phyloP scores from a whole-genome alignment of 2,888 invertebrate genomes.

The Caenorhabditis afra region DNA sequence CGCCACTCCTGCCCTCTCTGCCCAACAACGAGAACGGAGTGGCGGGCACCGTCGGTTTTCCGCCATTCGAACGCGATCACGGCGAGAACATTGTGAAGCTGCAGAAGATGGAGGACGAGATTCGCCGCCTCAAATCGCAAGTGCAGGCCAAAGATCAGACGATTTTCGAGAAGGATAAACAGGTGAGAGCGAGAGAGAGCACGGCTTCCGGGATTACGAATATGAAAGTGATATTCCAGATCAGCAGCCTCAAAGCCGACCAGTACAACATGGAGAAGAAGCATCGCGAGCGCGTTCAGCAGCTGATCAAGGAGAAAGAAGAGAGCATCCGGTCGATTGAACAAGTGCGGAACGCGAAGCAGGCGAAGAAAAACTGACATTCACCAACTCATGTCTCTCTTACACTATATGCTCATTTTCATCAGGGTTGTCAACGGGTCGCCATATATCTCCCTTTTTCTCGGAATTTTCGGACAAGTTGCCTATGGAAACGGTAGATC shows the following conservation, averaged over 20 bases:
- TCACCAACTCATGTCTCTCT: too few relatives aligned
- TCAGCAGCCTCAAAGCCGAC: constrained; percentile 69
- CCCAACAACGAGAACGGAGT: constrained; percentile 42
- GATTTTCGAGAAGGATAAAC: constrained; percentile 70
- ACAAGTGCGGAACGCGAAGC: constrained; percentile 25
- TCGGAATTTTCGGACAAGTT: too few relatives aligned
- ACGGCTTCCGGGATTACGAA: too few relatives aligned
- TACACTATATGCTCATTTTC: too few relatives aligned
- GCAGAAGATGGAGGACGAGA: constrained; percentile 71
- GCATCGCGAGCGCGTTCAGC: constrained; percentile 63
- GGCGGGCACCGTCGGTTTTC: constrained; percentile 4
- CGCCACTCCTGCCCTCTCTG: neutral
- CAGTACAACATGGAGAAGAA: constrained; percentile 65
- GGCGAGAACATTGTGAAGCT: constrained; percentile 59
- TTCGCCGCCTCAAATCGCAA: constrained; percentile 60
- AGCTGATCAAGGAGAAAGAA: constrained; percentile 69
- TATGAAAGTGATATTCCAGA: constrained; percentile 51
- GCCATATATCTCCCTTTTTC: too few relatives aligned
- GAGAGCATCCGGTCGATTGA: constrained; percentile 58
- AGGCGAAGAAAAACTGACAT: constrained; percentile 32
- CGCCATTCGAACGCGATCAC: constrained; percentile 25
- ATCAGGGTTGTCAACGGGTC: too few relatives aligned
- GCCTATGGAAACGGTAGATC: too few relatives aligned
- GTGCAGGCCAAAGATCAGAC: constrained; percentile 61
- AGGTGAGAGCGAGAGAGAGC: constrained; percentile 15